Conservation (phyloP, 1,140 invertebrate genomes). For the Ceratosolen solmsi region DNA sequence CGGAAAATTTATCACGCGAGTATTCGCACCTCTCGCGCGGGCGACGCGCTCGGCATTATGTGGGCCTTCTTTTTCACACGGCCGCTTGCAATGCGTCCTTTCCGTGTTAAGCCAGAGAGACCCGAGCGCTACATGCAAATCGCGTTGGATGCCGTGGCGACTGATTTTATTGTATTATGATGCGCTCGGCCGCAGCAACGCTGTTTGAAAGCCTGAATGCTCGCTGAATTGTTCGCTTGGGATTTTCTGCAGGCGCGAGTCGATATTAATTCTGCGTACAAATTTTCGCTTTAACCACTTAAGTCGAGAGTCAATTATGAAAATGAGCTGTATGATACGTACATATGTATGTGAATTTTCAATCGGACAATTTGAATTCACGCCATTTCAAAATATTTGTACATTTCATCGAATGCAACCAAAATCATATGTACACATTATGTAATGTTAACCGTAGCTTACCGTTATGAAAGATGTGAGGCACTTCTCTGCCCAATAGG, state of each 20-base stretch:
- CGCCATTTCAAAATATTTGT: not conserved
- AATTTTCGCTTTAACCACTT: not conserved
- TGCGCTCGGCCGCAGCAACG: not conserved
- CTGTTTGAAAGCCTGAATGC: constrained; percentile 19
- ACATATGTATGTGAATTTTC: not conserved
- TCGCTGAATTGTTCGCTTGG: not conserved
- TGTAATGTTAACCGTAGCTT: too few species aligned
- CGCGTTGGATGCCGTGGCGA: not conserved
- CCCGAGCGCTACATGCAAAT: not conserved
- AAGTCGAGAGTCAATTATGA: not conserved
- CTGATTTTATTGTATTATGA: not conserved
- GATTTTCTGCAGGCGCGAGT: not conserved
- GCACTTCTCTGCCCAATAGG: too few species aligned
- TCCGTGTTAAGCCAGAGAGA: not conserved
- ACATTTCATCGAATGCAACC: too few species aligned
- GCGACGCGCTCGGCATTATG: constrained; percentile 21
- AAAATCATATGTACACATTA: too few species aligned
- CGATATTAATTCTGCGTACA: not conserved
- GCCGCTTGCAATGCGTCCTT: not conserved
- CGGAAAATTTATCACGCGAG: constrained; percentile 44
- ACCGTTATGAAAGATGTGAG: too few species aligned
- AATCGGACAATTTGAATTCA: not conserved
- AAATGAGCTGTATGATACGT: not conserved
- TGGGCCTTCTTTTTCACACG: constrained; percentile 15
- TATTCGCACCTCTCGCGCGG: constrained; percentile 18